Percentiles rank a stretch among this genome's conserved stretches.
Conservation (phyloP, 1,140 invertebrate species). For the Drosophila hydei region DNA sequence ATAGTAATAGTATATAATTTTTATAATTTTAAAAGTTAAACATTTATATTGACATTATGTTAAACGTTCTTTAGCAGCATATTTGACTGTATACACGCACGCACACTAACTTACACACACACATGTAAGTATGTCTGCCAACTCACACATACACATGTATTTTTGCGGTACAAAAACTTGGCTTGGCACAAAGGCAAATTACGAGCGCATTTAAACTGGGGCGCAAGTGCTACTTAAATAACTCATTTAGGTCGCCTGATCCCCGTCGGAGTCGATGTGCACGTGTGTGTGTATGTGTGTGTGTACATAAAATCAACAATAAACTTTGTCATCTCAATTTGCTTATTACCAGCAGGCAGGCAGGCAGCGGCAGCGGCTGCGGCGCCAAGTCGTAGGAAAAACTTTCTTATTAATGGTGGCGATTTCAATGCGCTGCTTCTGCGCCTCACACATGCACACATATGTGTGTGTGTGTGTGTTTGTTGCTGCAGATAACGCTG, state of each 20-base stretch:
- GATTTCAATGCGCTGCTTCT: constrained; percentile 60
- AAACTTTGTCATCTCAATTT: constrained; percentile 82
- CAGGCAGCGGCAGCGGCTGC: constrained; percentile 14
- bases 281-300: constrained; percentile 24
- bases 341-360: constrained; percentile 76
- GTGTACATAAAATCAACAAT: constrained; percentile 76
- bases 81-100: constrained; percentile 18
- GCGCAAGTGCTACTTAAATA: constrained; percentile 81
- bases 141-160: constrained; percentile 16
- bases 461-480: constrained; percentile 23
- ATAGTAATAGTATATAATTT: no score
- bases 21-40: no score
- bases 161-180: constrained; percentile 65
- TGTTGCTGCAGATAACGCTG: constrained; percentile 36
- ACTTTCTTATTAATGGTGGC: constrained; percentile 79
- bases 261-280: constrained; percentile 44
- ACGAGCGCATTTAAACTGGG: constrained; percentile 81
- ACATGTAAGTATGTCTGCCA: no score
- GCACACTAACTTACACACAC: background rate
- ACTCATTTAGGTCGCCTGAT: constrained; percentile 74
- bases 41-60: no score
- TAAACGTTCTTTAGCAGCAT: no score
- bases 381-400: constrained; percentile 31
- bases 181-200: constrained; percentile 77
- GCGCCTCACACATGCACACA: background rate